phyloP scores from a whole-genome alignment of 2,797 vertebrate genomes.

The Gallirallus australis region DNA sequence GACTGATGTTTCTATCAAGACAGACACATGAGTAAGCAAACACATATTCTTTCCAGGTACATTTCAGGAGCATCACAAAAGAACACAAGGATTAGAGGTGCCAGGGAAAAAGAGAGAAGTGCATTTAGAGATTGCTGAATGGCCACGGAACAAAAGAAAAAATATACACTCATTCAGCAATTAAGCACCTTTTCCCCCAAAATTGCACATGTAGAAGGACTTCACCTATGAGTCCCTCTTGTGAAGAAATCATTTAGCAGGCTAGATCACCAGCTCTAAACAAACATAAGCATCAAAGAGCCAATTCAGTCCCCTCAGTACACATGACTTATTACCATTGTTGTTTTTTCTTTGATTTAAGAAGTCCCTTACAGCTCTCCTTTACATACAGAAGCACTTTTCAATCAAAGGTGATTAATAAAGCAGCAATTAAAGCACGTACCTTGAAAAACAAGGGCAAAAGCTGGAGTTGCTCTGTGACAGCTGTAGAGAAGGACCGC shows the following conservation, averaged over 20 bases:
- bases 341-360: neutral
- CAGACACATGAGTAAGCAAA: neutral
- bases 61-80: neutral
- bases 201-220: neutral
- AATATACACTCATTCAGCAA: neutral
- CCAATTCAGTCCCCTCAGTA: neutral
- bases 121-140: neutral
- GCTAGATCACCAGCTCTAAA: neutral
- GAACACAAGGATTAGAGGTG: neutral
- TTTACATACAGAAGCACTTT: neutral
- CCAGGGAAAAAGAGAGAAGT: neutral
- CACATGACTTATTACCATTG: neutral
- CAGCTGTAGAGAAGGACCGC: slow-evolving; percentile 92
- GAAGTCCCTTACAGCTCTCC: neutral
- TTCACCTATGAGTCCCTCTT: neutral
- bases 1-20: neutral
- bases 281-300: neutral
- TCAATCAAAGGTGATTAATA: neutral
- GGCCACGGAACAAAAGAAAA: neutral
- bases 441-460: slow-evolving; percentile 98
- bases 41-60: neutral
- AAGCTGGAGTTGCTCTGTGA: slow-evolving; percentile 91
- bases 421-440: neutral
- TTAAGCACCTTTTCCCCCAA: neutral
- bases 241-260: neutral